Evolutionary conservation across 2,113 vertebrate species (phyloP).

Genomic region (Callocephalon fimbriatum): DNA sequence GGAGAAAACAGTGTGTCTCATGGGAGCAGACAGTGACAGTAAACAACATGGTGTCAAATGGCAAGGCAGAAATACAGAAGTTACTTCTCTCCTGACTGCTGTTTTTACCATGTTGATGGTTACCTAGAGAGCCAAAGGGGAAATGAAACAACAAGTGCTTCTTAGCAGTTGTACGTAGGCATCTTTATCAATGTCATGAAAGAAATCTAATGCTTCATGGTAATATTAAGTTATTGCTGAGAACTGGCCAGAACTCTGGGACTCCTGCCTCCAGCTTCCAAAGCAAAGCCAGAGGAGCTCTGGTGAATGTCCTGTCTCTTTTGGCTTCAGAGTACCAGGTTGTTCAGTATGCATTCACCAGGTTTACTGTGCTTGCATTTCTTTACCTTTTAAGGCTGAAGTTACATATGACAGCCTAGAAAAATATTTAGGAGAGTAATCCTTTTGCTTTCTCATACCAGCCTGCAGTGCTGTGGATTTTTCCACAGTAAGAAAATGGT

Average conservation of each 20-base stretch:
- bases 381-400: neutral
- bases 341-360: neutral
- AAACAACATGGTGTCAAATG: neutral
- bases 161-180: neutral
- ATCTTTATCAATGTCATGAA: neutral
- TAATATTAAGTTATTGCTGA: neutral
- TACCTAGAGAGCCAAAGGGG: neutral
- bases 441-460: neutral
- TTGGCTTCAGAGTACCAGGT: neutral
- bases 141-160: neutral
- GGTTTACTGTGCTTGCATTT: neutral
- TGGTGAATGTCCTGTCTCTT: neutral
- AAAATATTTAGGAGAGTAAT: neutral
- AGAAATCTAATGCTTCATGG: neutral
- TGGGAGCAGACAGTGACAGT: neutral
- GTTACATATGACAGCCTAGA: neutral
- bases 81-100: neutral
- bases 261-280: neutral
- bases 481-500: neutral
- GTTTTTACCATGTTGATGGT: neutral
- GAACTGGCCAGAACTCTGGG: neutral
- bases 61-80: neutral
- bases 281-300: neutral
- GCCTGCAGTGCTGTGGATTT: neutral
- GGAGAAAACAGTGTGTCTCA: neutral